These are phyloP conservation scores for Ranitomeya imitator DNA, from an alignment of 2,113 vertebrate species.

Conservation along the genomic window DNA sequence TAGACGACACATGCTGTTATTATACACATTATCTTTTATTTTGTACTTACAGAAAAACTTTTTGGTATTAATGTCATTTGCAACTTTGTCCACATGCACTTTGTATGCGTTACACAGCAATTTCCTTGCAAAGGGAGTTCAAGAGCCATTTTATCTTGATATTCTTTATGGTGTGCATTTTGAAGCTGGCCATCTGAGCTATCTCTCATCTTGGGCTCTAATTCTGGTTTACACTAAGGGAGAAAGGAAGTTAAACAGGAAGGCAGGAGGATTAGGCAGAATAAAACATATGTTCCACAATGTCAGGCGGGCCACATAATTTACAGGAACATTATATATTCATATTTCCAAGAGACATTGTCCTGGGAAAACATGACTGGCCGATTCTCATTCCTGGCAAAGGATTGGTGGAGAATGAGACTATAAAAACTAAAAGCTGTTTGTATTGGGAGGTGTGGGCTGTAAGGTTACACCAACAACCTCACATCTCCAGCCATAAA, in stretches of 20 bases:
- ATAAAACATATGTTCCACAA: slow-evolving; percentile 57
- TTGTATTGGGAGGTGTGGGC: slow-evolving; percentile 51
- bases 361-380: slow-evolving; percentile 47
- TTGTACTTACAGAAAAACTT: neutral
- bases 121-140: slow-evolving; percentile 30
- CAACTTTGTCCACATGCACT: slow-evolving; percentile 19
- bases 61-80: neutral
- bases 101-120: slow-evolving; percentile 8
- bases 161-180: slow-evolving; percentile 51
- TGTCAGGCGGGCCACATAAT: slow-evolving; percentile 50
- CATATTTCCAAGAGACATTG: slow-evolving; percentile 56
- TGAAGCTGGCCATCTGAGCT: slow-evolving; percentile 53
- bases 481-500: slow-evolving; percentile 52
- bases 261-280: slow-evolving; percentile 48
- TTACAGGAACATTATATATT: slow-evolving; percentile 57
- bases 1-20: too few species aligned
- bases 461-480: slow-evolving; percentile 55
- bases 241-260: slow-evolving; percentile 55
- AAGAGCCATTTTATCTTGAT: slow-evolving; percentile 41
- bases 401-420: slow-evolving; percentile 17
- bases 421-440: slow-evolving; percentile 18
- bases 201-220: slow-evolving; percentile 47
- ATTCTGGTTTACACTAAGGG: slow-evolving; percentile 47
- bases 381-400: slow-evolving; percentile 35
- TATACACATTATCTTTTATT: too few species aligned